Base-by-base conservation (phyloP, 2,888 invertebrate genomes). In the Brachyopa scutellaris region DNA sequence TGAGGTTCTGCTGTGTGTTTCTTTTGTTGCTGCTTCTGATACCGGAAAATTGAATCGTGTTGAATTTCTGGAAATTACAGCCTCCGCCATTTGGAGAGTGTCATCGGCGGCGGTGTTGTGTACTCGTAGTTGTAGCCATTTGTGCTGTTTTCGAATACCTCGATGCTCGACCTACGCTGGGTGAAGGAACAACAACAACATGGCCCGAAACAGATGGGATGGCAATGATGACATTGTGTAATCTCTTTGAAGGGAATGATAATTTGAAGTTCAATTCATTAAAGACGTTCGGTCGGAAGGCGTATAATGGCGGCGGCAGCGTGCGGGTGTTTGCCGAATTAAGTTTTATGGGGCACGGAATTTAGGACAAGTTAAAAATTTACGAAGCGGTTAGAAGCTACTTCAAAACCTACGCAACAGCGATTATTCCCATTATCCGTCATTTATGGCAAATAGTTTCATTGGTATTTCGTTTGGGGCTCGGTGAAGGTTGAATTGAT, bases 201-300 rank as follows among this genome's bases (percentile, higher is more conserved):
- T n/a, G n/a, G 7, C 26, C 29, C 57, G n/a, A n/a, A 51, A 47
- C 67, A 80, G 79, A 74, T 74, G 64, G 76, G 61, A 49, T 66
- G 64, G 74, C 74, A 62, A 80, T 70, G 82, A 77, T 82, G 82
- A 82, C 82, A 82, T 77, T 77, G 82, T 82, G 82, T 82, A 66
- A 82, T 82, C 82, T 77, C 77, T 77, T 82, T 77, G 82, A 77
- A 82, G 49, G 66, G 82, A 82, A 82, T 72, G 77, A 82, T 77
- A 77, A 82, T 77, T 82, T 82, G 76, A 82, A 82, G 82, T 82
- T 82, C 82, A 82, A 77, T 82, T 82, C 77, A 77, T 82, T 72
- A 70, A 26, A 6, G 64, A 70, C 61, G 64, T 69, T 70, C 57
- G 57, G 42, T 51, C 57, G 47, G 53, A 79, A 47, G 76, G 64